Base-by-base conservation (phyloP, 2,113 vertebrate genomes). In the Phaethornis superciliosus region DNA sequence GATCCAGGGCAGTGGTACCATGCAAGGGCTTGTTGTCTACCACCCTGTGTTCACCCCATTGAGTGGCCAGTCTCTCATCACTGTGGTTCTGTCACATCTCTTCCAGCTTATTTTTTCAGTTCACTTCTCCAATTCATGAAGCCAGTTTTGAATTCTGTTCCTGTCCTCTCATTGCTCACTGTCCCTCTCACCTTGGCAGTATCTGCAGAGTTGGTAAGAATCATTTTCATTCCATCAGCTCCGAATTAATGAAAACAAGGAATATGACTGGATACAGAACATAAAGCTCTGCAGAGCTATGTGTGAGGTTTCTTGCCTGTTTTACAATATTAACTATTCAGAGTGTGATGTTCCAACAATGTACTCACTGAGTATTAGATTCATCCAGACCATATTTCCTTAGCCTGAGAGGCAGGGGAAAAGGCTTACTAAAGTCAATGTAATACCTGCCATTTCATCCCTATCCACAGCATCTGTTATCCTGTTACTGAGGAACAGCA, bases 401-500 rank as follows among this genome's bases (percentile, higher is more conserved):
- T 77, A 74, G 47, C 72, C 81, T 82, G 59, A 89, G 63, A 62
- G n/a, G 33, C 13, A 49, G 27, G 74, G 71, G 85, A 85, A 84
- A 85, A 92, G 62, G 44, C 68, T 95, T 85, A 47, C 67, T 74
- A 24, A 90, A 93, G 85, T 83, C 79, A 21, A 42, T 59, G 23
- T 67, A 82, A 80, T 80, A 77, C 72, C 88, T 88, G 52, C 63
- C 47, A 88, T 83, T 88, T 92, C 79, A 85, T 81, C 90, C 82
- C 82, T 95, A 32, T 70, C 85, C 75, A 54, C 75, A 82, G 79
- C 75, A 82, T 93, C 91, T 81, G 42, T 94, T 92, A 89, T 54
- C 67, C 63, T 82, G 35, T 89, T 96, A 72, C 70, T 6, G 2
- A 65, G 56, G 87, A 89, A 85, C 69, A 85, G 68, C 52, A 68